phyloP scores from a whole-genome alignment of 1,140 invertebrate genomes.

The Hestina assimilis region DNA sequence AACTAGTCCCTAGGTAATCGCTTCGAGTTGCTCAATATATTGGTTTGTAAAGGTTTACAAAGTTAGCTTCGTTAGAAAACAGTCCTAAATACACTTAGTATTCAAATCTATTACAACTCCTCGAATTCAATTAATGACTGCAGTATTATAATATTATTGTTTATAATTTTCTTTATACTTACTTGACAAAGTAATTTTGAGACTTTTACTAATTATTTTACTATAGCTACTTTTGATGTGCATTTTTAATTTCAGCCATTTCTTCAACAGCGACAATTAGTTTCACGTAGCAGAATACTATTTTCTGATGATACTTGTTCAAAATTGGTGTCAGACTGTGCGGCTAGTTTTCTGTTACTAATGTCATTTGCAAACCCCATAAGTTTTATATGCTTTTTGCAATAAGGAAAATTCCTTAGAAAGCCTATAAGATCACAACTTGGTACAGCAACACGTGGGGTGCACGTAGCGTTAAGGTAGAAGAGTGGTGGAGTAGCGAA shows the following conservation, averaged over 20 bases:
- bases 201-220: too few relatives aligned
- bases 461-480: constrained; percentile 23
- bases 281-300: too few relatives aligned
- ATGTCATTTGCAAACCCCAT: too few relatives aligned
- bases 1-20: neutral
- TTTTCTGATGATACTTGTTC: too few relatives aligned
- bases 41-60: neutral
- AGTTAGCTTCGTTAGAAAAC: neutral
- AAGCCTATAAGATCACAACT: too few relatives aligned
- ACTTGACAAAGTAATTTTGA: neutral
- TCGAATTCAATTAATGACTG: neutral
- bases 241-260: too few relatives aligned
- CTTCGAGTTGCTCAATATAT: neutral
- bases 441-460: constrained; percentile 38
- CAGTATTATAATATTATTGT: neutral
- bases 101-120: neutral
- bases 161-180: too few relatives aligned
- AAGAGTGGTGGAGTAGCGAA: constrained; percentile 21
- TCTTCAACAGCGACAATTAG: too few relatives aligned
- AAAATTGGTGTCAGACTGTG: too few relatives aligned
- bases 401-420: neutral
- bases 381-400: neutral
- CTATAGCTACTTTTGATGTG: too few relatives aligned
- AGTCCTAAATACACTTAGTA: neutral
- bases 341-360: too few relatives aligned